phyloP scores from a whole-genome alignment of 2,113 vertebrate genomes.

The Platysteira castanea region DNA sequence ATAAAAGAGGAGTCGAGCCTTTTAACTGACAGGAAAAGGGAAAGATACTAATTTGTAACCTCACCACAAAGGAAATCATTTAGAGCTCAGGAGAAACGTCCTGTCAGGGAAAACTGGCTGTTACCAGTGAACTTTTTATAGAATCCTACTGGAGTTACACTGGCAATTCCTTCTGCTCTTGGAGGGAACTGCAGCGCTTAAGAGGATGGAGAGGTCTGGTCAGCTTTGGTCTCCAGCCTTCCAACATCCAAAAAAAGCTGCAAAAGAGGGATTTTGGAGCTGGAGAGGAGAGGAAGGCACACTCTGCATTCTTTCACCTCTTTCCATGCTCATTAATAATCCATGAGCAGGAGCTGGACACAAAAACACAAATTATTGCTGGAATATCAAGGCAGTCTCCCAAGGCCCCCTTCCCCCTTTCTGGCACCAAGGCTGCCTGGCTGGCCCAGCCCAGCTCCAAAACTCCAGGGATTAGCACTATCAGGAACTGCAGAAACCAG shows the following conservation, averaged over 20 bases:
- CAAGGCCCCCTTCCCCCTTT: neutral
- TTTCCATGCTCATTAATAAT: neutral
- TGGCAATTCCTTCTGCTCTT: conserved; percentile 1
- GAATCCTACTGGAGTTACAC: conserved; percentile 20
- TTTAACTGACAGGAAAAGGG: neutral
- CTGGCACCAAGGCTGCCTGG: conserved; percentile 6
- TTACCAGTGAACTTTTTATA: neutral
- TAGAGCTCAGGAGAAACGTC: neutral
- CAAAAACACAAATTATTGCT: neutral
- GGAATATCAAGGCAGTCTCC: neutral
- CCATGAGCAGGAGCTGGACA: neutral
- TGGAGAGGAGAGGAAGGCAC: neutral
- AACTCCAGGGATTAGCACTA: conserved; percentile 2
- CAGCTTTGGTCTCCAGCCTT: neutral
- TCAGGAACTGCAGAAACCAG: conserved; percentile 49
- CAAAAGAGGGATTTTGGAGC: neutral
- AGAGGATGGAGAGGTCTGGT: neutral
- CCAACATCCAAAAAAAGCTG: neutral
- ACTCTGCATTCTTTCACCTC: neutral
- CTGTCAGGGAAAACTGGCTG: neutral
- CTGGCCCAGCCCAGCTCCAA: neutral
- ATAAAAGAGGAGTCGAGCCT: neutral
- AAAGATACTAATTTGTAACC: neutral
- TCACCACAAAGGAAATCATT: neutral
- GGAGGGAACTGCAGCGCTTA: neutral